phyloP scores from a whole-genome alignment of 2,797 vertebrate species.

The Phylloscopus collybita region DNA sequence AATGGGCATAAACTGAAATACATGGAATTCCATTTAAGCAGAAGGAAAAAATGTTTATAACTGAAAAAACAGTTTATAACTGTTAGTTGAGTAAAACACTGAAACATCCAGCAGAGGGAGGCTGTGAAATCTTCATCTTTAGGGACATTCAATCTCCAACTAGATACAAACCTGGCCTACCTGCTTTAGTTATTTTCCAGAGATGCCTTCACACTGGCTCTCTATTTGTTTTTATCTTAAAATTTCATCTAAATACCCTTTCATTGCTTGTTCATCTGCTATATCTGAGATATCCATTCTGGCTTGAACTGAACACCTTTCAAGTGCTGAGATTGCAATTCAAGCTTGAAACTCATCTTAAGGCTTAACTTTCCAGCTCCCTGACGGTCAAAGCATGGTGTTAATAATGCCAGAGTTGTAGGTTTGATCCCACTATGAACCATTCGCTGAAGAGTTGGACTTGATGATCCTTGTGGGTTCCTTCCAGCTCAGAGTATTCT shows the following conservation, averaged over 20 bases:
- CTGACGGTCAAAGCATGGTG: background rate
- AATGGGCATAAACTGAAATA: background rate
- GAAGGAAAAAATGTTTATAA: background rate
- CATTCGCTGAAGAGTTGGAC: background rate
- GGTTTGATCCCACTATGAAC: background rate
- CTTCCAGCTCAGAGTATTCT: background rate
- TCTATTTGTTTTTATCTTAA: background rate
- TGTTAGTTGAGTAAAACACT: background rate
- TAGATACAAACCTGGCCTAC: background rate
- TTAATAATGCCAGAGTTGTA: background rate
- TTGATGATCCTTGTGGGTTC: background rate
- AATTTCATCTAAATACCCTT: background rate
- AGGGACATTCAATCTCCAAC: background rate
- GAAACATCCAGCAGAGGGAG: background rate
- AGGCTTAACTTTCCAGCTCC: background rate
- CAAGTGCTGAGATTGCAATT: background rate
- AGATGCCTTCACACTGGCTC: background rate
- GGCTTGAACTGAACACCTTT: background rate
- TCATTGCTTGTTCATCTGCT: background rate
- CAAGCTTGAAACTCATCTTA: background rate
- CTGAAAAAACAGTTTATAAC: rapidly evolving
- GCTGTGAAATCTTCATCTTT: background rate
- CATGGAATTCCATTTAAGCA: background rate
- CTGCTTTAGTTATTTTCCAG: background rate
- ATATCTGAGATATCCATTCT: background rate